Percentiles rank a stretch among this genome's conserved stretches.
Conservation (phyloP, 1,140 invertebrate species). For the Microplitis demolitor region DNA sequence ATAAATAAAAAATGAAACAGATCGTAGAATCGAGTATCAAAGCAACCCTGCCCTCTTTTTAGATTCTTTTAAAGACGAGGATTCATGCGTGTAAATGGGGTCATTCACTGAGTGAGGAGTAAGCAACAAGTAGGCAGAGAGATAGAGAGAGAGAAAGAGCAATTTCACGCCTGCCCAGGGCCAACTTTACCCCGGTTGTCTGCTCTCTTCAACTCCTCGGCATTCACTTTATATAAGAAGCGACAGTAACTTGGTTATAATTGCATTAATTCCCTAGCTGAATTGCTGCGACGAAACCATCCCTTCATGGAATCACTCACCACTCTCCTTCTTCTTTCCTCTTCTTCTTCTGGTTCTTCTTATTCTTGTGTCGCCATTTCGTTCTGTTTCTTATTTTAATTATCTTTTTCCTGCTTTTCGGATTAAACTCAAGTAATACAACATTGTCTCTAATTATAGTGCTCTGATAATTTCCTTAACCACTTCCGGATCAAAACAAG, state of each 20-base stretch:
- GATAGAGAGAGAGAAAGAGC: too few species aligned
- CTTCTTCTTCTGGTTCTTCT: too few species aligned
- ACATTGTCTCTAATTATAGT: neutral
- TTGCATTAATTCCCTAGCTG: slow-evolving; percentile 11
- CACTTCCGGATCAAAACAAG: slow-evolving; percentile 1
- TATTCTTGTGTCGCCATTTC: too few species aligned
- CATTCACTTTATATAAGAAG: neutral
- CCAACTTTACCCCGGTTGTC: neutral
- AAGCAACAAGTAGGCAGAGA: slow-evolving; percentile 15
- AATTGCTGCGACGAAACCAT: slow-evolving; percentile 1
- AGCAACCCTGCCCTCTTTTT: neutral
- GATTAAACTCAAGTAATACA: slow-evolving; percentile 7
- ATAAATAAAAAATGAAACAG: neutral
- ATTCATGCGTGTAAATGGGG: slow-evolving; percentile 8
- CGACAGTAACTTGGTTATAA: slow-evolving; percentile 6
- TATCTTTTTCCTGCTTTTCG: neutral
- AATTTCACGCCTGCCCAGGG: slow-evolving; percentile 7
- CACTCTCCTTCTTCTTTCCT: too few species aligned
- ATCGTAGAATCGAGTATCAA: neutral
- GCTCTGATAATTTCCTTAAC: slow-evolving; percentile 1
- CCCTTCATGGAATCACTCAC: neutral
- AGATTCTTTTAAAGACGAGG: neutral
- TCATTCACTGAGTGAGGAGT: neutral
- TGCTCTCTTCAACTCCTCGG: neutral
- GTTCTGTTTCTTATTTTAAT: too few species aligned